A percentile compares a stretch with the other conserved stretches of the same genome.
These are phyloP conservation scores for Pristionchus arcanus DNA, from an alignment of 2,888 invertebrate species.

Conservation along the genomic window DNA sequence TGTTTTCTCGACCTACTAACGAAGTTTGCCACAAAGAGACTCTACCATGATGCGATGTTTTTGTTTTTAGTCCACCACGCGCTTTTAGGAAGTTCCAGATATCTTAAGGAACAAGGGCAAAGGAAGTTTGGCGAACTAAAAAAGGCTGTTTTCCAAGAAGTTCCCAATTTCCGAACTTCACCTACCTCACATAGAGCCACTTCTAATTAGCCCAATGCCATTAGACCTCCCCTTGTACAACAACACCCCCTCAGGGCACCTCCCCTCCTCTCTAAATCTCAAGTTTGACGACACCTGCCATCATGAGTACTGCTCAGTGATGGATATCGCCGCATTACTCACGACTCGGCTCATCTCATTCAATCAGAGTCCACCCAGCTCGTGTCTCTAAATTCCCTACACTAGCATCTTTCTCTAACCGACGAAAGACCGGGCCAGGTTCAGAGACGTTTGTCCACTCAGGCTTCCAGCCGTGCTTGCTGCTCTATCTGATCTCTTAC, in stretches of 20 bases:
- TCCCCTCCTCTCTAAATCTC: background rate
- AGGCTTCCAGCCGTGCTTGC: background rate
- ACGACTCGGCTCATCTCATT: background rate
- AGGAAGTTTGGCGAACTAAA: too few relatives aligned
- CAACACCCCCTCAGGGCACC: background rate
- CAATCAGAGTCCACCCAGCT: conserved; percentile 19
- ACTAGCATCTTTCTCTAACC: too few relatives aligned
- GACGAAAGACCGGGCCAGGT: too few relatives aligned
- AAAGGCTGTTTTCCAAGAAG: background rate
- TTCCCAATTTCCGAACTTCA: background rate
- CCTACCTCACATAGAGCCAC: background rate
- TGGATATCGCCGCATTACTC: conserved; percentile 36
- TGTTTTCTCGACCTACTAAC: background rate
- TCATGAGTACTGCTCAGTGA: background rate
- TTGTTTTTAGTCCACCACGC: background rate
- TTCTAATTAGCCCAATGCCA: background rate
- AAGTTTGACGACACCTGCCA: conserved; percentile 19
- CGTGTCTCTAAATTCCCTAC: too few relatives aligned
- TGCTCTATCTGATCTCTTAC: conserved; percentile 28
- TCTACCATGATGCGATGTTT: background rate
- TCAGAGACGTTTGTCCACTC: too few relatives aligned
- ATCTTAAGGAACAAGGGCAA: background rate
- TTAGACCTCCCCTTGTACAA: background rate
- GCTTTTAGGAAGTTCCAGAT: background rate
- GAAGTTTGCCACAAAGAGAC: background rate